Base-by-base conservation (phyloP, 2,797 vertebrate species). In the Spinus pinus region DNA sequence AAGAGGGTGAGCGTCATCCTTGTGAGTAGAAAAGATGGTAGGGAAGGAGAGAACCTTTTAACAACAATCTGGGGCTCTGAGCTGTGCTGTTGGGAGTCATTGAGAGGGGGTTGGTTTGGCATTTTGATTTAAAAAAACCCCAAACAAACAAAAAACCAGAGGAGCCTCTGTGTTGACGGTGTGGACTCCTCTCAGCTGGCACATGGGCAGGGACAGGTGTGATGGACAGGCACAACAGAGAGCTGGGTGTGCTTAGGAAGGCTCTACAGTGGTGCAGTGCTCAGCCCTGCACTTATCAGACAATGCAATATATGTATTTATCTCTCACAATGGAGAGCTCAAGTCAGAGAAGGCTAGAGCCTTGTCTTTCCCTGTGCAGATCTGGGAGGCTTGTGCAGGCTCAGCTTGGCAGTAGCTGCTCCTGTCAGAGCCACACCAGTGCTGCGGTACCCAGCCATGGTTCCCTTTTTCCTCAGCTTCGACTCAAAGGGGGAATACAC, bases 341-440 rank as follows among this genome's bases (percentile, higher is more conserved):
- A 0, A 5, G 18, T 58, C 9, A 13, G 75, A 69, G 33, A 81
- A 22, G 31, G 7, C 16, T 33, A 31, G 46, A 74, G 37, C 57
- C 14, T 78, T 67, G 33, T 39, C 47, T 71, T 51, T 61, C 25
- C 42, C 78, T 53, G 21, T 28, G 61, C 44, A 21, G 64, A 47
- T 61, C 64, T 67, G 56, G 14, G 42, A 20, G 2, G 30, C 18
- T 80, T 50, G 14, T 30, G n/a, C 54, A 56, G 44, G 37, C 93
- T 90, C 83, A 78, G 69, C 54, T 33, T 51, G 33, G 28, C 23
- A 62, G 49, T 0, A 0, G 28, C 61, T 56, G 53, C 58, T 90
- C 74, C 24, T 39, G 27, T 77, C 6, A 1, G 50, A 86, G 66
- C 65, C 54, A 37, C 0, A 0, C 65, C 1, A 2, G 8, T 65